Evolutionary conservation across 1,140 invertebrate genomes (phyloP).

Genomic region (Euwallacea fornicatus): DNA sequence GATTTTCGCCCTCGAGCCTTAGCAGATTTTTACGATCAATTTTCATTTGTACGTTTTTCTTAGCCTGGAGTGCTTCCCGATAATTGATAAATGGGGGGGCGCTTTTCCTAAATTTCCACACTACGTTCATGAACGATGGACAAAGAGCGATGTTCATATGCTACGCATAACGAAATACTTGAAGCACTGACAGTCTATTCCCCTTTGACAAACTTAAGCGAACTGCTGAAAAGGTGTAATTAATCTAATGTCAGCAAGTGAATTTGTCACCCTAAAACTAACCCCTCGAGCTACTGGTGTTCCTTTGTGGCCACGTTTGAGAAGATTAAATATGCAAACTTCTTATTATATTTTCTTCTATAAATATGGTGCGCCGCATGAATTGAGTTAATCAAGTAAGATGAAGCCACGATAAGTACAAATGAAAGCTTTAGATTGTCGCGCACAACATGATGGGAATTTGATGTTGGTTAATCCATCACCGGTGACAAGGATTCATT

Average conservation of each 20-base stretch:
- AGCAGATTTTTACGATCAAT: slow-evolving; percentile 31
- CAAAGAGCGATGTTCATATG: too few species aligned
- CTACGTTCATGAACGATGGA: too few species aligned
- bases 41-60: slow-evolving; percentile 28
- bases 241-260: slow-evolving; percentile 36
- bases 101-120: background rate
- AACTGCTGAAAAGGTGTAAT: slow-evolving; percentile 2
- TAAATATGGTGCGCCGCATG: slow-evolving; percentile 30
- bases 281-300: slow-evolving; percentile 23
- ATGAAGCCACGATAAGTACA: slow-evolving; percentile 35
- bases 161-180: too few species aligned
- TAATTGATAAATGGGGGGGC: slow-evolving; percentile 7
- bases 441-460: slow-evolving; percentile 42
- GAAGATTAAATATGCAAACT: slow-evolving; percentile 34
- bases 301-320: slow-evolving; percentile 23
- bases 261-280: slow-evolving; percentile 28
- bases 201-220: too few species aligned
- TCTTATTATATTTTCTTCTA: slow-evolving; percentile 35
- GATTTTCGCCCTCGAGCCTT: slow-evolving; percentile 26
- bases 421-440: slow-evolving; percentile 42
- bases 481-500: slow-evolving; percentile 45
- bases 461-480: slow-evolving; percentile 45
- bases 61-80: background rate
- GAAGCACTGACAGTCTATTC: too few species aligned
- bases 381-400: slow-evolving; percentile 40